Conservation (phyloP, 2,888 invertebrate species). For the Campopleginae sp. region DNA sequence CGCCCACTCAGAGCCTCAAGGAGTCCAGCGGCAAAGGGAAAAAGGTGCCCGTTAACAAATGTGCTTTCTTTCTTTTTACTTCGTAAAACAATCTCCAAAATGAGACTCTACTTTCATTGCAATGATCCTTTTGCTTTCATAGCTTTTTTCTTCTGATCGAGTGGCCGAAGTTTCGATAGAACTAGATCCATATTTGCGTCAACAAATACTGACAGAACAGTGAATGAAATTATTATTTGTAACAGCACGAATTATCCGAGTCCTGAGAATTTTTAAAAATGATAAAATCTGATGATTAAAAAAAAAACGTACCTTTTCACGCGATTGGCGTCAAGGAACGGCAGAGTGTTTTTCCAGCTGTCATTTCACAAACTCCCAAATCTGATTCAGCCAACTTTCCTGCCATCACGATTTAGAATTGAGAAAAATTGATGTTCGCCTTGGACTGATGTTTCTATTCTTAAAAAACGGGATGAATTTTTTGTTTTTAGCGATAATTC, state of each 20-base stretch:
- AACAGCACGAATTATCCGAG: constrained; percentile 21
- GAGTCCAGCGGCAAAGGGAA: constrained; percentile 84
- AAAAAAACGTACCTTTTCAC: neutral
- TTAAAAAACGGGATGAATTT: neutral
- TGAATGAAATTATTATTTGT: neutral
- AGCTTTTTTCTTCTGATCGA: constrained; percentile 15
- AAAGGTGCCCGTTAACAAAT: constrained; percentile 81
- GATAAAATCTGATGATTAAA: neutral
- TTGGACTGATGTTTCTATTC: neutral
- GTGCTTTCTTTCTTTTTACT: constrained; percentile 50
- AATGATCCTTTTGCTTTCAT: constrained; percentile 40
- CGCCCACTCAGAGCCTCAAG: constrained; percentile 83
- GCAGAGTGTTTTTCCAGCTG: neutral
- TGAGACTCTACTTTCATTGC: constrained; percentile 6
- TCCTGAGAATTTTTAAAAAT: neutral
- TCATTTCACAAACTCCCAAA: neutral
- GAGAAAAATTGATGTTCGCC: neutral
- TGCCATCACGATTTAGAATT: neutral
- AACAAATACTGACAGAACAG: constrained; percentile 7
- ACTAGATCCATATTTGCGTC: neutral
- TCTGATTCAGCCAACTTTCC: neutral
- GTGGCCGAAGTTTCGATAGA: constrained; percentile 2
- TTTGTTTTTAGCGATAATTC: neutral
- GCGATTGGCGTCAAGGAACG: neutral
- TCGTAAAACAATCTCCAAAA: constrained; percentile 12